Percentiles rank a stretch among this genome's conserved stretches.
Evolutionary conservation across 2,797 vertebrate genomes (phyloP).

Genomic region (Mastacembelus armatus): DNA sequence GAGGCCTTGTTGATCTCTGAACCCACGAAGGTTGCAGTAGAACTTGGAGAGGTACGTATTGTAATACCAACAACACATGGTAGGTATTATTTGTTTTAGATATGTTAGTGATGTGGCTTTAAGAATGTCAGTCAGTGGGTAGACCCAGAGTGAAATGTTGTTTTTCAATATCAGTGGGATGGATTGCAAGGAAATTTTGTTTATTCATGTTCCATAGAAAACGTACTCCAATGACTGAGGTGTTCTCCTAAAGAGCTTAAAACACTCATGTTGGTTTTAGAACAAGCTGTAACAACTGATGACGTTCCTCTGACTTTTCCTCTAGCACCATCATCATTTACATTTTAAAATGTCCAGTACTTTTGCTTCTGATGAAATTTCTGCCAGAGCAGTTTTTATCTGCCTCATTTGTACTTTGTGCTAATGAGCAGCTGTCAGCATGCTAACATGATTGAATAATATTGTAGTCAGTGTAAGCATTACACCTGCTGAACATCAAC

Average conservation of each 20-base stretch:
- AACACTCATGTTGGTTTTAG: not conserved
- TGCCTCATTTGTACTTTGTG: not conserved
- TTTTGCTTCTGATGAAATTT: not conserved
- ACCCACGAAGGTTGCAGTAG: slow-evolving; percentile 69
- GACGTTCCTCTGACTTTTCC: not conserved
- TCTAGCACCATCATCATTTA: not conserved
- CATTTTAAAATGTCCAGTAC: not conserved
- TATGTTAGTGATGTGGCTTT: not conserved
- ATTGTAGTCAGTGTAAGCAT: too few species aligned
- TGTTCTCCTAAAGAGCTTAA: too few species aligned
- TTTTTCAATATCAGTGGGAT: not conserved
- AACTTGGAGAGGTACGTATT: slow-evolving; percentile 70
- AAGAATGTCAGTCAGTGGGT: not conserved
- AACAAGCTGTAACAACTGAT: too few species aligned
- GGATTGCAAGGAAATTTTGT: not conserved
- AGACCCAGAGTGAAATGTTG: not conserved
- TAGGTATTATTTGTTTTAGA: too few species aligned
- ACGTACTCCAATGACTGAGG: not conserved
- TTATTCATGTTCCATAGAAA: not conserved
- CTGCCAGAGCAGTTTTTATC: not conserved
- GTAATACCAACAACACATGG: not conserved
- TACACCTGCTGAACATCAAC: too few species aligned
- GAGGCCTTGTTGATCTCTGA: slow-evolving; percentile 78
- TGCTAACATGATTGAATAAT: too few species aligned
- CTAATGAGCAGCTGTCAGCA: too few species aligned